Conservation (phyloP, 2,797 vertebrate genomes). For the Mastacembelus armatus region DNA sequence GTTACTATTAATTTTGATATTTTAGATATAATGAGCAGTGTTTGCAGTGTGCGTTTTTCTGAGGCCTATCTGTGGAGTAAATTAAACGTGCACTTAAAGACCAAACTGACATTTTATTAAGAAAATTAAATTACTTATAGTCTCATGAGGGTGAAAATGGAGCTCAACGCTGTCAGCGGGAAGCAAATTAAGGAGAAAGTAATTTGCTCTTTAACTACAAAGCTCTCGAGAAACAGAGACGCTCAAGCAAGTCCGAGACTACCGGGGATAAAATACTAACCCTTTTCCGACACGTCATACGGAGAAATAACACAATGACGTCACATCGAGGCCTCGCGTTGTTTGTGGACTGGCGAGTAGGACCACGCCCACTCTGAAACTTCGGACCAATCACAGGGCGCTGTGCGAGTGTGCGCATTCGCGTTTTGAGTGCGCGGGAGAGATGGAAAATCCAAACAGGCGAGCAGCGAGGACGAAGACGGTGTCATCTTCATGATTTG, state of each 20-base stretch:
- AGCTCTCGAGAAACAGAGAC: background rate
- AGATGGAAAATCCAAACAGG: constrained; percentile 64
- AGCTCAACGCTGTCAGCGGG: background rate
- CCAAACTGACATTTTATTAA: background rate
- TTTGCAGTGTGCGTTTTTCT: background rate
- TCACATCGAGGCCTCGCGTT: too few relatives aligned
- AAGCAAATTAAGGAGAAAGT: background rate
- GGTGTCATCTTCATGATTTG: background rate
- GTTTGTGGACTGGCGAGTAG: too few relatives aligned
- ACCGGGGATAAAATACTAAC: fast-evolving
- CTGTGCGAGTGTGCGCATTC: constrained; percentile 59
- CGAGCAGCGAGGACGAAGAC: constrained; percentile 15
- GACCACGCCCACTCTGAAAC: constrained; percentile 59
- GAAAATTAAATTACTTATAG: background rate
- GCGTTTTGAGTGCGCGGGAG: constrained; percentile 75
- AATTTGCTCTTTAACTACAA: background rate
- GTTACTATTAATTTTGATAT: background rate
- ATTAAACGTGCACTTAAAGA: background rate
- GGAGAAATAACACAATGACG: background rate
- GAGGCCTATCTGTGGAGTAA: background rate
- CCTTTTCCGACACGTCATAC: background rate
- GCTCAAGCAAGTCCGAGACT: background rate
- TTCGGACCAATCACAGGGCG: constrained; percentile 73
- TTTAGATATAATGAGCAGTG: background rate
- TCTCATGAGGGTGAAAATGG: background rate